Base-by-base conservation (phyloP, 2,888 invertebrate species). In the Aspidiotus rigidus region DNA sequence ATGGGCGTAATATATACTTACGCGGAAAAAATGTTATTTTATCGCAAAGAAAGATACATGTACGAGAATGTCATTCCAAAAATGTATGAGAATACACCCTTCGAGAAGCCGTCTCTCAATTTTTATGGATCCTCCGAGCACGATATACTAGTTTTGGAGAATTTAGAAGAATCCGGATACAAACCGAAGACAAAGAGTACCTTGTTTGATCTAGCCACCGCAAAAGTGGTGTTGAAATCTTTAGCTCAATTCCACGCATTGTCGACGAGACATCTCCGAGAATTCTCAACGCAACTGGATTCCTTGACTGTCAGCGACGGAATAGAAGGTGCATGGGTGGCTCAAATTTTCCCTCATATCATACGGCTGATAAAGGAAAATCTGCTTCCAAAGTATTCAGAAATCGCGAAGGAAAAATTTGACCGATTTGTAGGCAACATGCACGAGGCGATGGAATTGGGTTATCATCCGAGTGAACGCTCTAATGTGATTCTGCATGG, bases 211-310 rank as follows among this genome's bases (percentile, higher is more conserved):
- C 28, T 28, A 28, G 28, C 28, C 2, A 28, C 2, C 28, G 28
- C 28, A 28, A 28, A 28, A 57, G 16, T 10, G 16, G 57, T 16
- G 10, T 7, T 57, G 57, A 11, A 16, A n/a, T 10, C 17, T 57
- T 7, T 57, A 57, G 57, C 57, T 16, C 10, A 11, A n/a, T 57
- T 57, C 16, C 57, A 57, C 16, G 57, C 57, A 28, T 28, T 28
- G 28, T 28, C 28, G 28, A 28, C 28, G 28, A 1, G 28, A 5
- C 28, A 28, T 28, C 28, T 28, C 2, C 1, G 28, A 1, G 28
- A 28, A 28, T 3, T 28, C 5, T 28, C 28, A 5, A 1, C 1
- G 28, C 28, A 28, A 28, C 2, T 28, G 1, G 28, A 28, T 28
- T 28, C 28, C 28, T 28, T 28, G 28, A 28, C 28, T 3, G 28